Evolutionary conservation across 2,113 vertebrate genomes (phyloP), one percentile per base, ranked within the genome.

Genomic region (Caretta caretta): DNA sequence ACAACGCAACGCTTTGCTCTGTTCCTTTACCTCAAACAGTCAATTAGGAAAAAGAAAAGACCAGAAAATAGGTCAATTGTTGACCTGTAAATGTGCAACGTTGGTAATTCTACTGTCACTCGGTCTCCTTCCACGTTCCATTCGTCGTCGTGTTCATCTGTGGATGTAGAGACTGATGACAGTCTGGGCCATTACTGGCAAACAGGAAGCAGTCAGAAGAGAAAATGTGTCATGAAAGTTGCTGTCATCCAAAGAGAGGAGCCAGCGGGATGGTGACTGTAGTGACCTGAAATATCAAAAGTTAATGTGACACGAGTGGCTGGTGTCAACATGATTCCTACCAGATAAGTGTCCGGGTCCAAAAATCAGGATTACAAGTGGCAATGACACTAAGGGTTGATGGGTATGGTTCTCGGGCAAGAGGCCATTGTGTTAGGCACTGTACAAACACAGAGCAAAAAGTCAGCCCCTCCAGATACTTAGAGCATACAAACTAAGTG

Each of bases 11-110:
- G 13, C 48, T 42, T 80, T 86, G 69, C 59, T 79, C 59, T 27
- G 16, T 57, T 87, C 29, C 90, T 90, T 93, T 76, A 10, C 1
- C 0, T 11, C 0, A 0, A 79, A n/a, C 0, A 0, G 27, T 72
- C 8, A 0, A 53, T 49, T 22, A 75, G 59, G 56, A 92, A 86
- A 4, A 56, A 84, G n/a, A 83, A 92, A 91, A 86, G 80, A 54
- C 53, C 53, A 8, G 53, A 1, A 87, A 92, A 82, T 46, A 25
- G 84, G 83, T 89, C 92, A 62, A 1, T 25, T 93, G 65, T 72
- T 83, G 80, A 56, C 88, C 27, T 86, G 19, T 14, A 75, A 57
- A 86, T 56, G 4, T 31, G 25, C 6, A 17, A 87, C 96, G 95
- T 83, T 93, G 59, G 88, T 95, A 95, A 93, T 69, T 84, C 22